phyloP scores from a whole-genome alignment of 2,113 vertebrate species.

The Apteryx mantelli region DNA sequence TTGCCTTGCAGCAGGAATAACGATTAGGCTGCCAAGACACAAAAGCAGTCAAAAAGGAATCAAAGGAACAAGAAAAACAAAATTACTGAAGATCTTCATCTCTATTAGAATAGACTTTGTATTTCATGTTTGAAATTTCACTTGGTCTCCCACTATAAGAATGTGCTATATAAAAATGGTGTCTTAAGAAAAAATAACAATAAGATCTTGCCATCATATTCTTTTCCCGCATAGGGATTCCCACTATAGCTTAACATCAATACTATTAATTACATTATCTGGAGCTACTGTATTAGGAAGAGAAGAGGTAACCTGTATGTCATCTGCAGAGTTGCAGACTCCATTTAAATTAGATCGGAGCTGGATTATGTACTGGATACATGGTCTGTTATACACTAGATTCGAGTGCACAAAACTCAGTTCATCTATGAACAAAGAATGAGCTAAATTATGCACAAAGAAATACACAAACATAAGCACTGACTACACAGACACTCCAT shows the following conservation, averaged over 20 bases:
- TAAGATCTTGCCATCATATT: background rate
- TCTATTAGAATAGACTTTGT: background rate
- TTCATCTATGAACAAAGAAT: background rate
- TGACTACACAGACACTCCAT: background rate
- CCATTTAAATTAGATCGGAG: background rate
- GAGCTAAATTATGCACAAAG: background rate
- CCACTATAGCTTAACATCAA: background rate
- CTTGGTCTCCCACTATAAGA: background rate
- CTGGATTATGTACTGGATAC: background rate
- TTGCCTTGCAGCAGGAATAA: constrained; percentile 85
- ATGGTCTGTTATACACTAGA: background rate
- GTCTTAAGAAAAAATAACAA: background rate
- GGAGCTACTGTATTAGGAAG: background rate
- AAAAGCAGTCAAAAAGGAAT: constrained; percentile 65
- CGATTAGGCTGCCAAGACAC: constrained; percentile 79
- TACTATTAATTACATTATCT: background rate
- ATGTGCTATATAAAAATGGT: background rate
- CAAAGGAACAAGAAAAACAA: constrained; percentile 39
- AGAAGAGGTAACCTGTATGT: background rate
- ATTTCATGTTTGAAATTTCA: constrained; percentile 28
- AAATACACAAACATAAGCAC: background rate
- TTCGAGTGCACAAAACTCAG: background rate
- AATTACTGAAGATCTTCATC: constrained; percentile 2
- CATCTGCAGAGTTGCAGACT: background rate
- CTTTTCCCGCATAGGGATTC: background rate